Evolutionary conservation across 2,113 vertebrate genomes (phyloP).

Genomic region (Atrichornis clamosus): DNA sequence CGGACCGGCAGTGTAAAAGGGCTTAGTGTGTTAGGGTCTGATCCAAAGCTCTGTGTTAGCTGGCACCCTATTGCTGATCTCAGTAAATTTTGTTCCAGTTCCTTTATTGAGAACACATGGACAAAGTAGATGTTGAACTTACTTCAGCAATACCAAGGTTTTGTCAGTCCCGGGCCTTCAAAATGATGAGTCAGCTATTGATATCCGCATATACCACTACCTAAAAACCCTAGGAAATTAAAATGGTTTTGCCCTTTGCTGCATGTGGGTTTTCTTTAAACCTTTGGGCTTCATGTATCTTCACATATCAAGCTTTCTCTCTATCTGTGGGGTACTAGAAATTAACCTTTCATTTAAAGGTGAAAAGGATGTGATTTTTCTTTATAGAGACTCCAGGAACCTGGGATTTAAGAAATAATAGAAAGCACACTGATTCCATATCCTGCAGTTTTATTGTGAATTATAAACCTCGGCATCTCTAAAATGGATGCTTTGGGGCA

Average conservation of each 20-base stretch:
- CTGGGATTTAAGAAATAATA: not conserved
- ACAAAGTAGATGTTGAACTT: not conserved
- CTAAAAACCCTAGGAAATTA: not conserved
- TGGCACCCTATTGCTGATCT: not conserved
- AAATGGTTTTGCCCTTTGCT: not conserved
- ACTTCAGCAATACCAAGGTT: not conserved
- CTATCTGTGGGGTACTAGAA: not conserved
- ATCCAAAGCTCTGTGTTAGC: not conserved
- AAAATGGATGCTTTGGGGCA: not conserved
- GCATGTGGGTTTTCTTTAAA: not conserved
- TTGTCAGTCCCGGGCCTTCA: not conserved
- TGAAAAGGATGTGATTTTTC: not conserved
- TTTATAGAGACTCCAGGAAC: not conserved
- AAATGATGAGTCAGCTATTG: not conserved
- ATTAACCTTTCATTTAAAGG: not conserved
- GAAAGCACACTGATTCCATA: not conserved
- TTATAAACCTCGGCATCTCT: not conserved
- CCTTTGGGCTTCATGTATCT: not conserved
- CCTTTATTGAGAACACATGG: not conserved
- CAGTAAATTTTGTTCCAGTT: not conserved
- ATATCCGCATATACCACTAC: not conserved
- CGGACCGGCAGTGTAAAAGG: not conserved
- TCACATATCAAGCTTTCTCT: not conserved
- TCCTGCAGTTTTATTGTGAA: not conserved
- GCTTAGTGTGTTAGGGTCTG: not conserved